A percentile compares a stretch with the other conserved stretches of the same genome.
Conservation (phyloP, 1,140 invertebrate genomes). For the Steinernema khuongi region DNA sequence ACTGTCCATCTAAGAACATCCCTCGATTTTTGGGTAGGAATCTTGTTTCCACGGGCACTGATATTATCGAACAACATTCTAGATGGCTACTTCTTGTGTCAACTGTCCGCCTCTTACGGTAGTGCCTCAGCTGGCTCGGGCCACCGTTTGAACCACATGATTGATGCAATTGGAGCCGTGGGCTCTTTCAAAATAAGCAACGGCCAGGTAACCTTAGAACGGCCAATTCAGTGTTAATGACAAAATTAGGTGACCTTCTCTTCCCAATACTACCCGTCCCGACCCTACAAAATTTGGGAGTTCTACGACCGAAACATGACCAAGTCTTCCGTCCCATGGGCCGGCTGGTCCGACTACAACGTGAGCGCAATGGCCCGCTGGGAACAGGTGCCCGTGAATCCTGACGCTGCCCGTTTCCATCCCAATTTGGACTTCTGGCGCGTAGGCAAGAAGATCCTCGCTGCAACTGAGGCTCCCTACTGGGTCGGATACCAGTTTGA, state of each 20-base stretch:
- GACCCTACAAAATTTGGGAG: slow-evolving; percentile 58
- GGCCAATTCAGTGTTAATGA: neutral
- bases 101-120: slow-evolving; percentile 56
- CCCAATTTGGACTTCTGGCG: slow-evolving; percentile 58
- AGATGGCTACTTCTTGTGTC: slow-evolving; percentile 58
- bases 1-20: slow-evolving; percentile 57
- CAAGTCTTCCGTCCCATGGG: slow-evolving; percentile 54
- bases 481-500: slow-evolving; percentile 59
- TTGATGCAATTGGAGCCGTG: slow-evolving; percentile 56
- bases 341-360: slow-evolving; percentile 58
- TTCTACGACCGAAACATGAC: slow-evolving; percentile 58
- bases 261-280: slow-evolving; percentile 55
- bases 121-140: slow-evolving; percentile 48
- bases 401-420: slow-evolving; percentile 54
- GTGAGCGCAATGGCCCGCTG: slow-evolving; percentile 54
- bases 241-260: slow-evolving; percentile 48
- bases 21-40: slow-evolving; percentile 53
- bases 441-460: slow-evolving; percentile 50
- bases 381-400: slow-evolving; percentile 55
- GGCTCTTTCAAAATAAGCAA: slow-evolving; percentile 55
- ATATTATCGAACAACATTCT: slow-evolving; percentile 19
- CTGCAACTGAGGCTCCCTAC: slow-evolving; percentile 56
- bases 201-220: slow-evolving; percentile 42
- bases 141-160: slow-evolving; percentile 54
- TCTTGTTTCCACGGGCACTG: neutral